Evolutionary conservation across 2,888 invertebrate species (phyloP), one percentile per base, ranked within the genome.

Genomic region (Leptura quadrifasciata): DNA sequence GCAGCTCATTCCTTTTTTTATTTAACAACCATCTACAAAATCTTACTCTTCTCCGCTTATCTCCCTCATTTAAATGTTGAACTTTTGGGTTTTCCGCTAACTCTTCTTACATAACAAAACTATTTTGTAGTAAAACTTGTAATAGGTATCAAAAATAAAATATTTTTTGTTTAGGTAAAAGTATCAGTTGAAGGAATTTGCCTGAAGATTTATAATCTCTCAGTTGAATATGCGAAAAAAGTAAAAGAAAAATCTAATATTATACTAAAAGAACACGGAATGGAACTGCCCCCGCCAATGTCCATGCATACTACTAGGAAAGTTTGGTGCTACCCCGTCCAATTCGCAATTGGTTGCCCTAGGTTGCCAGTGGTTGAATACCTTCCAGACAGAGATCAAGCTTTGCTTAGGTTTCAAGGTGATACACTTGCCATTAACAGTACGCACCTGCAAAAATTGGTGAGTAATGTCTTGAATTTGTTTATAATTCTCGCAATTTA

Each of bases 121-220:
- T 8, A 6, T 31, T 31, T 31, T 31, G 0, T 31, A 31, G 8
- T 39, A 12, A 39, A 39, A 39, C 2, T 2, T 39, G 12, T 2
- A 39, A 6, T 12, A 12, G 2, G 12, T 39, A 39, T 10, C 15
- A 1, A 39, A 12, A 35, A 57, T 12, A 21, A 52, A 15, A 6
- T 9, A 20, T 68, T 61, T 67, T 39, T 67, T 39, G 79, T 81
- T 9, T 52, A 88, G 88, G 88, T 98, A 0, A 97, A 97, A 89
- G 93, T 93, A 47, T 98, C 97, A 12, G 98, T 98, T 4, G 98
- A 98, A 90, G 96, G 97, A 52, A 96, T 98, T 81, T 98, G 98
- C 88, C 91, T 94, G 72, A 98, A 98, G 90, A 96, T 98, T 79
- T 98, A 97, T 89, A 95, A 96, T 87, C 90, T 97, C 61, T 97